A percentile compares a stretch with the other conserved stretches of the same genome.
phyloP scores from a whole-genome alignment of 2,113 vertebrate genomes.

The Corythoichthys haematopterus region DNA sequence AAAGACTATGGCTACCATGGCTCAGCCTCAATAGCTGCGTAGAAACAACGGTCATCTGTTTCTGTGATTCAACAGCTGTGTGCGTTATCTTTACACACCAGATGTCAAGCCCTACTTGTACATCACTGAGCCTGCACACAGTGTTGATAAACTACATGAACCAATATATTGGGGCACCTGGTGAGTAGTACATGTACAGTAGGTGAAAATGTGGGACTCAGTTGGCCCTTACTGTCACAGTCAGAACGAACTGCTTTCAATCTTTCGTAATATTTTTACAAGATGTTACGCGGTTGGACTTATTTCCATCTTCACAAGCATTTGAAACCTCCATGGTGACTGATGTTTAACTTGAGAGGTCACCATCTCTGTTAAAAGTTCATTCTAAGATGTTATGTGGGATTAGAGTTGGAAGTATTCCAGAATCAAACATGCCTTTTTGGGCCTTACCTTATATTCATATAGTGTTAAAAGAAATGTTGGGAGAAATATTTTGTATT shows the following conservation, averaged over 20 bases:
- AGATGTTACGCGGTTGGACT: not conserved
- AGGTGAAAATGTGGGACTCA: not conserved
- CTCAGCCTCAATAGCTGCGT: constrained; percentile 23
- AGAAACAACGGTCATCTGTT: constrained; percentile 15
- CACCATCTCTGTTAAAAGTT: not conserved
- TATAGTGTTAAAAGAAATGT: not conserved
- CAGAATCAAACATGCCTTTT: not conserved
- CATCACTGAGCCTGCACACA: not conserved
- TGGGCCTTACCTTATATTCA: not conserved
- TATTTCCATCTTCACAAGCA: not conserved
- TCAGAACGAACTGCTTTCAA: not conserved
- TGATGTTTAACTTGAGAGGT: not conserved
- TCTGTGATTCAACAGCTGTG: constrained; percentile 21
- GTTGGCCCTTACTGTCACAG: not conserved
- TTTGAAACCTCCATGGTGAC: not conserved
- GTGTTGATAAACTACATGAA: not conserved
- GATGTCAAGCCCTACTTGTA: constrained; percentile 12
- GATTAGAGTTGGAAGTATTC: not conserved
- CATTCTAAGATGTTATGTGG: not conserved
- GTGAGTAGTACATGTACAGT: not conserved
- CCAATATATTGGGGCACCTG: not conserved
- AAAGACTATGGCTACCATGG: constrained; percentile 13
- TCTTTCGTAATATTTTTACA: not conserved
- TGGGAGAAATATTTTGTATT: too few species aligned
- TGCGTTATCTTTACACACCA: constrained; percentile 49